Percentiles rank a stretch among this genome's conserved stretches.
phyloP scores from a whole-genome alignment of 2,797 vertebrate genomes.

The Poeciliopsis turneri region DNA sequence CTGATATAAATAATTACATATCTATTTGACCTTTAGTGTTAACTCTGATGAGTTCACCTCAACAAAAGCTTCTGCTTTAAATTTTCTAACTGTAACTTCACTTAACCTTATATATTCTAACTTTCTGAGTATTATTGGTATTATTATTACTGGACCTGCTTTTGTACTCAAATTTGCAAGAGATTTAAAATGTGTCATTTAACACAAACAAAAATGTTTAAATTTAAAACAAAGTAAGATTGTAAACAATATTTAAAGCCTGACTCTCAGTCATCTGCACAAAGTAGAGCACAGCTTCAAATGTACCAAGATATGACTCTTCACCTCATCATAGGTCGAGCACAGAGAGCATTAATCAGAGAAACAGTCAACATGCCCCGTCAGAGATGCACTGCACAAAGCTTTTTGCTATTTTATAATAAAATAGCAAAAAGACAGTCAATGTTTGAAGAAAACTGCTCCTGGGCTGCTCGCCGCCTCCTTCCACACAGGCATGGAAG shows the following conservation, averaged over 20 bases:
- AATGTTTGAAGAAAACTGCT: not conserved
- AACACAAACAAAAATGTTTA: not conserved
- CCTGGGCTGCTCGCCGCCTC: not conserved
- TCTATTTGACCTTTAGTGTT: constrained; percentile 6
- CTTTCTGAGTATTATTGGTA: too few relatives aligned
- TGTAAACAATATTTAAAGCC: not conserved
- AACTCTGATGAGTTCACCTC: not conserved
- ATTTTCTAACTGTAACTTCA: not conserved
- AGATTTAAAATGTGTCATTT: not conserved
- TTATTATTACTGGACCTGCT: not conserved
- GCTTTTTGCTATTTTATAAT: not conserved
- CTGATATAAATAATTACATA: constrained; percentile 3
- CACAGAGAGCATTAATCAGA: not conserved
- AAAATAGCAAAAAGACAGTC: not conserved
- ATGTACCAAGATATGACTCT: not conserved
- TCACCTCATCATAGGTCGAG: not conserved
- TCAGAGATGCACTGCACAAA: not conserved
- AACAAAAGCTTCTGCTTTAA: constrained; percentile 12
- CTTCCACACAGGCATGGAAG: not conserved
- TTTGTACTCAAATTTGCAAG: not conserved
- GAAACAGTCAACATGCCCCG: not conserved
- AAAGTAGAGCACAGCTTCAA: not conserved
- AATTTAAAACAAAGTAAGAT: not conserved
- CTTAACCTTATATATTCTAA: too few relatives aligned
- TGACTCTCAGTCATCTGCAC: not conserved